Conservation (phyloP, 2,113 vertebrate genomes). For the Stomatorhinus ivindoensis region DNA sequence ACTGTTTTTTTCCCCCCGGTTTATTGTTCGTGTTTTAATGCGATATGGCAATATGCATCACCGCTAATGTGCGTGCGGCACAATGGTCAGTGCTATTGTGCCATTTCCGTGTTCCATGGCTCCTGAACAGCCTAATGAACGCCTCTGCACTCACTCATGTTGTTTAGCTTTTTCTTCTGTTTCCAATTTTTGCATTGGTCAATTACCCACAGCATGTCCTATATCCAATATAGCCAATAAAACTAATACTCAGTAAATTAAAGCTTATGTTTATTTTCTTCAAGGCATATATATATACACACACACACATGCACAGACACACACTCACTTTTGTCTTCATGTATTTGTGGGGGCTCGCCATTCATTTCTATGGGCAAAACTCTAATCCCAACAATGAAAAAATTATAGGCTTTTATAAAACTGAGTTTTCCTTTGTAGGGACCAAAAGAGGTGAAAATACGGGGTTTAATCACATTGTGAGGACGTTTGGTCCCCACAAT, state of each 20-base stretch:
- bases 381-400: background rate
- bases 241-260: background rate
- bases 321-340: background rate
- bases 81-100: background rate
- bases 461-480: background rate
- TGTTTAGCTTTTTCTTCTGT: background rate
- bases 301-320: background rate
- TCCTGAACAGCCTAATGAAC: background rate
- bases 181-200: background rate
- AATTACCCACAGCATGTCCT: background rate
- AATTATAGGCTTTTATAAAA: background rate
- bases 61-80: background rate
- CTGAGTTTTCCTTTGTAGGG: background rate
- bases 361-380: background rate
- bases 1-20: background rate
- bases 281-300: background rate
- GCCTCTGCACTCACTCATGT: background rate
- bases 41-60: background rate
- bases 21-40: background rate
- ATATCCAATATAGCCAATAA: background rate
- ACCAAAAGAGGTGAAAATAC: background rate
- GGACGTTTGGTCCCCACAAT: background rate
- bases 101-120: background rate
- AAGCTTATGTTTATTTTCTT: background rate
- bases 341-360: background rate